These are phyloP conservation scores for Patella vulgata DNA, from an alignment of 1,140 invertebrate species.

Conservation along the genomic window DNA sequence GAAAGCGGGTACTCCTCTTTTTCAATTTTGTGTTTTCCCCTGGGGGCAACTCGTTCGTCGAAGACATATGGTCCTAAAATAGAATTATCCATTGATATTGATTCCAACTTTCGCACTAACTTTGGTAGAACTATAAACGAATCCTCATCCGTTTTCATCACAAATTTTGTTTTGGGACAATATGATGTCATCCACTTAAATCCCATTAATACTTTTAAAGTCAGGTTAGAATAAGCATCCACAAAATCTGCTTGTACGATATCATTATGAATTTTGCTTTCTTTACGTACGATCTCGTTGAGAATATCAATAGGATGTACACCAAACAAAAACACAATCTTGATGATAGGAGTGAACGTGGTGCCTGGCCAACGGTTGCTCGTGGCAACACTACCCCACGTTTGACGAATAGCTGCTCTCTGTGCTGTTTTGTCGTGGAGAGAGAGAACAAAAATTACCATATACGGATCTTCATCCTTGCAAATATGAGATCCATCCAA, in stretches of 20 bases:
- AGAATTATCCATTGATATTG: constrained; percentile 13
- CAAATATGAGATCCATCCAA: too few relatives aligned
- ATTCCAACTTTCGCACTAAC: too few relatives aligned
- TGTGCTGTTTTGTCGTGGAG: too few relatives aligned
- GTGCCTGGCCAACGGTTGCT: too few relatives aligned
- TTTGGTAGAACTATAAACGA: neutral
- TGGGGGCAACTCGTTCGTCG: constrained; percentile 24
- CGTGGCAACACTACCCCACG: too few relatives aligned
- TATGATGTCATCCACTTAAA: constrained; percentile 5
- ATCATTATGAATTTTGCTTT: constrained; percentile 10
- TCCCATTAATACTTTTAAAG: constrained; percentile 11
- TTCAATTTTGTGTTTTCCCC: constrained; percentile 46
- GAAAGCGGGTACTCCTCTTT: constrained; percentile 40
- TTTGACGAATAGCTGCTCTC: too few relatives aligned
- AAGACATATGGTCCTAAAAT: constrained; percentile 23
- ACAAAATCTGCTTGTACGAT: constrained; percentile 13
- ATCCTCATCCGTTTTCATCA: constrained; percentile 21
- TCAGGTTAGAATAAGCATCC: constrained; percentile 10
- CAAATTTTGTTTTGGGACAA: constrained; percentile 5
- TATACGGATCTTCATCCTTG: too few relatives aligned
- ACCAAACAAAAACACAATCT: neutral
- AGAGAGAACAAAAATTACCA: too few relatives aligned
- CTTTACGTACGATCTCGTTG: neutral
- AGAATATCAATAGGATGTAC: too few relatives aligned
- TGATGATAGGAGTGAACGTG: constrained; percentile 11